These are phyloP conservation scores for Orius laevigatus DNA, from an alignment of 1,140 invertebrate species.

Conservation along the genomic window DNA sequence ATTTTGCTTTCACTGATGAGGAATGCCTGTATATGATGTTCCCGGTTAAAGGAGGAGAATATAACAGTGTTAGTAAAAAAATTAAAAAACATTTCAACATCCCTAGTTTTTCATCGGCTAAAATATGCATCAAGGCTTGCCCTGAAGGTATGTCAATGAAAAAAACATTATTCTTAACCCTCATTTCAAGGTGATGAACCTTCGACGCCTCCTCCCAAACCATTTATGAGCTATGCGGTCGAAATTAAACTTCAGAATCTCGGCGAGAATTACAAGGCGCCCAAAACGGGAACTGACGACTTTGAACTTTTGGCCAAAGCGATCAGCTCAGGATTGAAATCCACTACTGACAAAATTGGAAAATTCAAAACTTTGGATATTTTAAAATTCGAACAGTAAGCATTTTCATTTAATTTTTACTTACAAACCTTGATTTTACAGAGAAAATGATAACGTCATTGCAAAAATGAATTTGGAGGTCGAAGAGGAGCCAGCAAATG, in stretches of 20 bases:
- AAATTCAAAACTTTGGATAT: constrained; percentile 54
- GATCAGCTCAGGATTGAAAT: constrained; percentile 36
- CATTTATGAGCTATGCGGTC: constrained; percentile 47
- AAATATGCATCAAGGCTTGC: constrained; percentile 70
- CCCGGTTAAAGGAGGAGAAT: constrained; percentile 65
- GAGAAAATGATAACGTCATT: constrained; percentile 39
- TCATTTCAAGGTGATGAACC: constrained; percentile 18
- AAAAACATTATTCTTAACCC: constrained; percentile 2
- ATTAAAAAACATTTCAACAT: constrained; percentile 63
- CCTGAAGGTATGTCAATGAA: constrained; percentile 37
- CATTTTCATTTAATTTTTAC: constrained; percentile 16
- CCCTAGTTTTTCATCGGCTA: constrained; percentile 58
- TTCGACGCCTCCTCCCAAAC: constrained; percentile 32
- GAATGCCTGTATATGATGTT: constrained; percentile 79
- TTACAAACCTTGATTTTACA: constrained; percentile 22
- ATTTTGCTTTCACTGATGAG: constrained; percentile 66
- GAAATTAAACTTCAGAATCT: constrained; percentile 57
- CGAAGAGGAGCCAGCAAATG: constrained; percentile 44
- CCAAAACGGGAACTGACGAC: constrained; percentile 45
- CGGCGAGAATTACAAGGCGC: constrained; percentile 56
- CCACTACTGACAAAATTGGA: constrained; percentile 42
- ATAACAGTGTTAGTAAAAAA: constrained; percentile 68
- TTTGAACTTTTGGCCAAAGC: constrained; percentile 54
- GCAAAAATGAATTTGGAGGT: constrained; percentile 47
- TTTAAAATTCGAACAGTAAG: constrained; percentile 54